Evolutionary conservation across 2,888 invertebrate genomes (phyloP).

Genomic region (Tachina fera): DNA sequence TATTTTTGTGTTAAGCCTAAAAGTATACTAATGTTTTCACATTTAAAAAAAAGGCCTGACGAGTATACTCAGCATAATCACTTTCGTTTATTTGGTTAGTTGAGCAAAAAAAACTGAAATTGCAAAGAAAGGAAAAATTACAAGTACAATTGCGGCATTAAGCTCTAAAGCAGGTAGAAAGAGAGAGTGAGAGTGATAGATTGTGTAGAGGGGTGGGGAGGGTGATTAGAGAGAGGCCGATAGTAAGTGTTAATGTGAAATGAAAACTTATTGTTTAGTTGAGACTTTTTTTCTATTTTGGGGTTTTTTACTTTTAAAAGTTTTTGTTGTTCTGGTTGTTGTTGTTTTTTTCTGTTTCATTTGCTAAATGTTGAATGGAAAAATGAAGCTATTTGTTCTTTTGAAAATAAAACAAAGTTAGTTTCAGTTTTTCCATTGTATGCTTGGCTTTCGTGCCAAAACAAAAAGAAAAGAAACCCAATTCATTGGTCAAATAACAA

Average conservation of each 20-base stretch:
- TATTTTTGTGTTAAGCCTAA: constrained; percentile 39
- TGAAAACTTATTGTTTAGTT: constrained; percentile 54
- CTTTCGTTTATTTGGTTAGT: constrained; percentile 37
- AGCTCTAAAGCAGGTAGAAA: neutral
- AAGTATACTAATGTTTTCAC: constrained; percentile 55
- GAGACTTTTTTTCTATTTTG: constrained; percentile 17
- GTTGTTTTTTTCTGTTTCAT: constrained; percentile 11
- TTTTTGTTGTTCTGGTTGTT: constrained; percentile 8
- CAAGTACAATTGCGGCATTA: neutral
- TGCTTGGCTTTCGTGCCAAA: constrained; percentile 48
- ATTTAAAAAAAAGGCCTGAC: constrained; percentile 27
- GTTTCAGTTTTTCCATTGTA: neutral
- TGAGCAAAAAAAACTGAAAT: neutral
- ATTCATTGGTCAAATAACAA: constrained; percentile 61
- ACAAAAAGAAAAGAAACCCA: constrained; percentile 17
- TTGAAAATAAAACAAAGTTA: constrained; percentile 35
- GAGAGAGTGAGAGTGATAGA: too few species aligned
- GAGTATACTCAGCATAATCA: constrained; percentile 29
- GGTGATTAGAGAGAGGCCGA: neutral
- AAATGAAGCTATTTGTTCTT: constrained; percentile 48
- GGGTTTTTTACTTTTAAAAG: constrained; percentile 10
- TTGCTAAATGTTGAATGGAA: constrained; percentile 41
- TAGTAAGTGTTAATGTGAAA: constrained; percentile 1
- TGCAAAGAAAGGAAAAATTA: neutral
- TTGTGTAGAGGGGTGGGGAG: too few species aligned